Percentiles rank a stretch among this genome's conserved stretches.
phyloP scores from a whole-genome alignment of 2,888 invertebrate genomes.

The Drosophila melanosoma region DNA sequence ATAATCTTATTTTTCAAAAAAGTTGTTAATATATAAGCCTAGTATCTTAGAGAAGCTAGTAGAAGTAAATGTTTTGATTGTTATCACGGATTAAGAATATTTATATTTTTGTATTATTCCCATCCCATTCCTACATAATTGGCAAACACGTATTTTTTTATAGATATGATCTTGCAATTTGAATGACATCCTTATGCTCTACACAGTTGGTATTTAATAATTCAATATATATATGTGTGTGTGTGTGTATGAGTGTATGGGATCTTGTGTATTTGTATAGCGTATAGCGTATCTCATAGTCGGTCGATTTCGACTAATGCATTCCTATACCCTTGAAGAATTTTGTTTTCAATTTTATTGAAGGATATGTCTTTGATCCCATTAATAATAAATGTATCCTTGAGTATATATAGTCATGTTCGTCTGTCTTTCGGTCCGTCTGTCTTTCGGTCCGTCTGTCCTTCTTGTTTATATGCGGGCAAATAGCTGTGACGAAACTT shows the following conservation, averaged over 20 bases:
- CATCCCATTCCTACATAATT: not conserved
- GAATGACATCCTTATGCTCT: conserved; percentile 6
- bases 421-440: not conserved
- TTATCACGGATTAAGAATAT: conserved; percentile 6
- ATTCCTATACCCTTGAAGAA: not conserved
- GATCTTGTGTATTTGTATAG: not conserved
- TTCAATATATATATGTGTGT: not conserved
- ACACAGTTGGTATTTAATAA: conserved; percentile 6
- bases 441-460: not conserved
- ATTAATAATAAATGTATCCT: not conserved
- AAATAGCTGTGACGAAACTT: not conserved
- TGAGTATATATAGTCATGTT: not conserved
- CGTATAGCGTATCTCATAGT: not conserved
- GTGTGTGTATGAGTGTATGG: not conserved
- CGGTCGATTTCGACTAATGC: not conserved
- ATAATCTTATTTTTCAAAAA: not conserved
- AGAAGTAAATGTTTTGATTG: not conserved
- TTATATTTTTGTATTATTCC: not conserved
- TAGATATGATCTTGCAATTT: conserved; percentile 8
- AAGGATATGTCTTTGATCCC: too few relatives aligned
- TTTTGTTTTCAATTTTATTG: not conserved
- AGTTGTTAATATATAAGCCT: not conserved
- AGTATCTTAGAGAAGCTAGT: not conserved
- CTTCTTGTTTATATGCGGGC: not conserved
- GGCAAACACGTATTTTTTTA: conserved; percentile 1